Percentiles rank a stretch among this genome's conserved stretches.
phyloP scores from a whole-genome alignment of 2,888 invertebrate species.

The Incurvaria masculella region DNA sequence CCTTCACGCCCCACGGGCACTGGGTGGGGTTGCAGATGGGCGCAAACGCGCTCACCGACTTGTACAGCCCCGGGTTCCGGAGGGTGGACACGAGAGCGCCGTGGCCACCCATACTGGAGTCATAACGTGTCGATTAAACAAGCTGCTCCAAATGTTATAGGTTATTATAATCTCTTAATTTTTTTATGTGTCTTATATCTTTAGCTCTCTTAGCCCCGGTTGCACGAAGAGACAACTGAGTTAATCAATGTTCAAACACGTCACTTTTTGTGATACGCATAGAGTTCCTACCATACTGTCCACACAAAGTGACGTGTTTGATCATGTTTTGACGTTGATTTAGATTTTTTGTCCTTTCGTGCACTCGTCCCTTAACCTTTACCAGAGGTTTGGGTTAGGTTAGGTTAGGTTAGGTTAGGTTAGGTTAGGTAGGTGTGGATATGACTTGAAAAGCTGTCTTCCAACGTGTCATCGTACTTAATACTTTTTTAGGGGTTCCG shows the following conservation, averaged over 20 bases:
- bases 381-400: neutral
- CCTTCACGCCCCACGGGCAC: constrained; percentile 87
- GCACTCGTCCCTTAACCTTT: too few relatives aligned
- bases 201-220: too few relatives aligned
- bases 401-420: neutral
- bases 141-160: neutral
- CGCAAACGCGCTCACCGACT: constrained; percentile 90
- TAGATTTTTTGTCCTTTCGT: too few relatives aligned
- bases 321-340: too few relatives aligned
- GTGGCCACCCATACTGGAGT: constrained; percentile 95
- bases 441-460: neutral
- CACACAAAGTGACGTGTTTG: too few relatives aligned
- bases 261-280: too few relatives aligned
- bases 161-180: too few relatives aligned
- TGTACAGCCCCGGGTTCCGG: constrained; percentile 86
- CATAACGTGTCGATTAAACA: neutral
- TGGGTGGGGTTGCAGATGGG: constrained; percentile 88
- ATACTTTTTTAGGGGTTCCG: too few relatives aligned
- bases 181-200: neutral
- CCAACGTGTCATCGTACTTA: neutral
- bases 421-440: neutral
- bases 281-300: too few relatives aligned
- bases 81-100: constrained; percentile 89
- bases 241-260: too few relatives aligned
- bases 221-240: too few relatives aligned